Evolutionary conservation across 2,888 invertebrate species (phyloP), one percentile per base, ranked within the genome.

Genomic region (Erebia ligea): DNA sequence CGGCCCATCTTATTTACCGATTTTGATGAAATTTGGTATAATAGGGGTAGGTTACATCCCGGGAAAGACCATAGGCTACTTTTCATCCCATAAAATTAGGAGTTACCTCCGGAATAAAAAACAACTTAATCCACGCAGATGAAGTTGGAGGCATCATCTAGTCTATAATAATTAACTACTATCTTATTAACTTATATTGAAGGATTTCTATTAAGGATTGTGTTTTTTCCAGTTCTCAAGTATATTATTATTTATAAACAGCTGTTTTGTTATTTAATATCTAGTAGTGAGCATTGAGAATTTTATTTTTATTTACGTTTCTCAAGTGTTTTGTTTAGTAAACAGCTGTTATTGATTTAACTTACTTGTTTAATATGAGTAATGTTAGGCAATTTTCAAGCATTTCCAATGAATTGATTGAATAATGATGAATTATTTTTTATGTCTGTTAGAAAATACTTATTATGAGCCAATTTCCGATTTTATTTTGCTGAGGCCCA

Each of bases 291-390:
- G 9, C n/a, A 54, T 48, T 61, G 6, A 56, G 9, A 13, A 19
- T 65, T 42, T 19, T 45, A 17, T 67, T 40, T 40, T 40, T 59
- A 59, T 40, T 59, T 59, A 40, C 10, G 15, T 11, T 68, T 45
- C 11, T 45, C 11, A 68, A 50, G n/a, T 45, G 4, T 54, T 61
- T 68, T 52, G 19, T 15, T 40, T 25, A 62, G 15, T 15, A 8
- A 34, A 58, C 34, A 34, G 25, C 1, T 58, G 57, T n/a, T 58
- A 10, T 17, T 17, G 8, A 54, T 54, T 54, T 54, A 54, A 19
- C 10, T 19, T 1, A n/a, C 2, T 5, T 11, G 11, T 54, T 19
- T 54, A 17, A 17, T 52, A 52, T 52, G n/a, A 52, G 2, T 17
- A 17, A 52, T 52, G 52, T 52, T 17, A 52, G n/a, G 9, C 17